These are phyloP conservation scores for Cheilinus undulatus DNA, from an alignment of 2,113 vertebrate genomes.

Conservation along the genomic window DNA sequence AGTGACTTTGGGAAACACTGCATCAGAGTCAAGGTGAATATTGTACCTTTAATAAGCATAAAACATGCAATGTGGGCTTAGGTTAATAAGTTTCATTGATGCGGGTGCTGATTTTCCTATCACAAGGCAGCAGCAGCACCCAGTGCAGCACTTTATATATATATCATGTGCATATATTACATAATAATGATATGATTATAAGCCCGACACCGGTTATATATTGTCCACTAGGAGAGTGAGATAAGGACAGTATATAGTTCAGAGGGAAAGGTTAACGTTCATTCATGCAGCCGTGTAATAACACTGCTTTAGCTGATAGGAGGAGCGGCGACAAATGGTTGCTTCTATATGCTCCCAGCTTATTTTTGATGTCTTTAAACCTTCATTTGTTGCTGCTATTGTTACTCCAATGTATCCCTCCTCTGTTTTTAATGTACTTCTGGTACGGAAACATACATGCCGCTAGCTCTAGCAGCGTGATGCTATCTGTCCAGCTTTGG, in stretches of 20 bases:
- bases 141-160: slow-evolving; percentile 34
- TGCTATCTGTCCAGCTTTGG: slow-evolving; percentile 77
- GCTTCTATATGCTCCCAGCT: neutral
- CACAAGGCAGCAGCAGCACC: slow-evolving; percentile 55
- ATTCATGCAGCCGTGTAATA: slow-evolving; percentile 59
- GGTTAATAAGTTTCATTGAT: slow-evolving; percentile 57
- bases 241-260: slow-evolving; percentile 67
- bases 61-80: slow-evolving; percentile 25
- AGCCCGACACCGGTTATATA: slow-evolving; percentile 51
- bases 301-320: slow-evolving; percentile 50
- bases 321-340: neutral
- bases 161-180: slow-evolving; percentile 56
- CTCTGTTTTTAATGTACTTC: neutral
- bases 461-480: slow-evolving; percentile 45
- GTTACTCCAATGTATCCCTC: slow-evolving; percentile 1
- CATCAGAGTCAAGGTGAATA: slow-evolving; percentile 55
- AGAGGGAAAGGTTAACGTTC: slow-evolving; percentile 60
- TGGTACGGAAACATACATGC: slow-evolving; percentile 19
- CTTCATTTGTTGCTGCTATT: slow-evolving; percentile 20
- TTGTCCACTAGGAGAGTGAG: slow-evolving; percentile 53
- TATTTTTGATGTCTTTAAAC: slow-evolving; percentile 3
- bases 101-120: slow-evolving; percentile 65
- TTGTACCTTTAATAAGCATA: slow-evolving; percentile 45
- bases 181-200: slow-evolving; percentile 61
- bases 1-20: slow-evolving; percentile 47